phyloP scores from a whole-genome alignment of 23 tunicate species.

The Oikopleura albicans region DNA sequence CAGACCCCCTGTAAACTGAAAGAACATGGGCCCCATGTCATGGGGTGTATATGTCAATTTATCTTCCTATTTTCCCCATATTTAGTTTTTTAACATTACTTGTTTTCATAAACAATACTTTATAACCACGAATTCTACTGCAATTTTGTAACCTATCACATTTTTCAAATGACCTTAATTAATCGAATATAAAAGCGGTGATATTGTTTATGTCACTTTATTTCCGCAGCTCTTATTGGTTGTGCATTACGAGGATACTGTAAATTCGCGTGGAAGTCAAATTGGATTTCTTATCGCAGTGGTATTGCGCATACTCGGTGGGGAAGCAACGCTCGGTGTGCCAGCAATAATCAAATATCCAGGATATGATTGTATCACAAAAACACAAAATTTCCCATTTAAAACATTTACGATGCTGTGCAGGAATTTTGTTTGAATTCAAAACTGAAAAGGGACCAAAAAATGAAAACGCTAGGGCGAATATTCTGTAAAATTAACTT shows the following conservation, averaged over 20 bases:
- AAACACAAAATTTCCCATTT: conserved; percentile 11
- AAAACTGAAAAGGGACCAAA: too few relatives aligned
- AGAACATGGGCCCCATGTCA: too few relatives aligned
- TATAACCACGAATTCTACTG: too few relatives aligned
- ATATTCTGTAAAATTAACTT: too few relatives aligned
- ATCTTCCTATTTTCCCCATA: too few relatives aligned
- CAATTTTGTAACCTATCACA: too few relatives aligned
- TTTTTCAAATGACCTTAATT: too few relatives aligned
- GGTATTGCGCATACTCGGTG: background rate
- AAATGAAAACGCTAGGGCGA: too few relatives aligned
- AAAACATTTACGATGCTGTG: background rate
- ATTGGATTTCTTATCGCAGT: background rate
- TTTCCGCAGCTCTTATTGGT: conserved; percentile 38
- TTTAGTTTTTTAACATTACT: too few relatives aligned
- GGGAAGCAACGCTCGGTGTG: background rate
- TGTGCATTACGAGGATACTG: background rate
- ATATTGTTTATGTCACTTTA: conserved; percentile 48
- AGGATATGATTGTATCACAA: background rate
- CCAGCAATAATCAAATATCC: background rate
- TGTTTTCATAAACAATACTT: too few relatives aligned
- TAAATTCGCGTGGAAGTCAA: conserved; percentile 4
- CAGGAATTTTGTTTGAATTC: background rate
- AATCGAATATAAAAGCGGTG: conserved; percentile 21
- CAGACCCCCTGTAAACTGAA: too few relatives aligned
- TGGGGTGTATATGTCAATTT: too few relatives aligned